A percentile compares a stretch with the other conserved stretches of the same genome.
Conservation (phyloP, 2,797 vertebrate genomes). For the Sebastes minor region DNA sequence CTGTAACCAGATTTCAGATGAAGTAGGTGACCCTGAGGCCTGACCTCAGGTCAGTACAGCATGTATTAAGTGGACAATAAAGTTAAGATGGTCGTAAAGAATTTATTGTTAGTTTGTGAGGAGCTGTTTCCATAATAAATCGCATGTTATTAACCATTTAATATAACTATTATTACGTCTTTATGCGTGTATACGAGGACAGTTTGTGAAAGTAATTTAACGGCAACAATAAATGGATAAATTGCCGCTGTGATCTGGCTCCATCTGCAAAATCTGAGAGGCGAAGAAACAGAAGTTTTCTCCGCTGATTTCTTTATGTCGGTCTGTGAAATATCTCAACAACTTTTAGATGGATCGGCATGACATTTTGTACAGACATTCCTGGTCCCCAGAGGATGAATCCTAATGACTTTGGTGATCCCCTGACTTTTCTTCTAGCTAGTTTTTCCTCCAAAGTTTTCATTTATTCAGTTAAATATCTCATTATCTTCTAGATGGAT, state of each 20-base stretch:
- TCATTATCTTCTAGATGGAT: not conserved
- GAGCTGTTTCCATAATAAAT: constrained; percentile 10
- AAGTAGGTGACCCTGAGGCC: not conserved
- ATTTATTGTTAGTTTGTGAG: not conserved
- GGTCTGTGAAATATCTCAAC: not conserved
- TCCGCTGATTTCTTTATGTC: not conserved
- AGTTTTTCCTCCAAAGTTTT: not conserved
- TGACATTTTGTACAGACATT: not conserved
- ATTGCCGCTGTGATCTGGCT: not conserved
- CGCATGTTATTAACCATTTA: not conserved
- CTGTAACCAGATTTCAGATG: not conserved
- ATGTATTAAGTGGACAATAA: not conserved
- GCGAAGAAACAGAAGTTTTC: not conserved
- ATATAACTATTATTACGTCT: not conserved
- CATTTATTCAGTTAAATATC: not conserved
- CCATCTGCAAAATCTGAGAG: not conserved
- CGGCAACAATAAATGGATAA: not conserved
- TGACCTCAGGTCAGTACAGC: not conserved
- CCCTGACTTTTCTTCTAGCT: not conserved
- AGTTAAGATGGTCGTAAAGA: not conserved
- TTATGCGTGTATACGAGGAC: not conserved
- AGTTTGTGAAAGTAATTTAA: constrained; percentile 10
- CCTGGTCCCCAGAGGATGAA: not conserved
- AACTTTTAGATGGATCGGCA: not conserved
- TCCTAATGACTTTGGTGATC: not conserved